These are phyloP conservation scores for Colius striatus DNA, from an alignment of 2,113 vertebrate species.

Conservation along the genomic window DNA sequence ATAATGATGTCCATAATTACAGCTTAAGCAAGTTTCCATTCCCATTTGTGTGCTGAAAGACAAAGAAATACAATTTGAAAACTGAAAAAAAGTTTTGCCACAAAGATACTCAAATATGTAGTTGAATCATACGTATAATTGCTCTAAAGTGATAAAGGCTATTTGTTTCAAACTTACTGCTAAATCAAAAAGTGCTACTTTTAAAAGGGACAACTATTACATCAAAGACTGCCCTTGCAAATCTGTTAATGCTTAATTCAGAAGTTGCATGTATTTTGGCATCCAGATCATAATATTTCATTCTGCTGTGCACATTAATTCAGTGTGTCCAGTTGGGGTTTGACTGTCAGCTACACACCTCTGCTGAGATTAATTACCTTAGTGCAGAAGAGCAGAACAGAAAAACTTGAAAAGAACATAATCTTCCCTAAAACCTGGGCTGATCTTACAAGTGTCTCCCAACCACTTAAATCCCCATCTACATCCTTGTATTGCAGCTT, in stretches of 20 bases:
- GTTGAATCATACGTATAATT: neutral
- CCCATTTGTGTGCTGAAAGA: neutral
- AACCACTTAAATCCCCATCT: neutral
- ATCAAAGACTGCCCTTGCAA: neutral
- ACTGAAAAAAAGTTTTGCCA: neutral
- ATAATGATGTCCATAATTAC: neutral
- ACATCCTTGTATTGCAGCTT: neutral
- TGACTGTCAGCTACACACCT: neutral
- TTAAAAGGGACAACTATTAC: neutral
- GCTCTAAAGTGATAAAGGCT: neutral
- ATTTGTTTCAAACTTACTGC: conserved; percentile 13
- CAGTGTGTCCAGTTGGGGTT: neutral
- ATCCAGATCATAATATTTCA: neutral
- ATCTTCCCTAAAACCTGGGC: neutral
- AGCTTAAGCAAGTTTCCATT: conserved; percentile 3
- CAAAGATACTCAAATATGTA: neutral
- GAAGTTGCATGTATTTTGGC: neutral
- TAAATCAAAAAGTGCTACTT: neutral
- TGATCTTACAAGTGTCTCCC: neutral
- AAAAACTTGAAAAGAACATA: neutral
- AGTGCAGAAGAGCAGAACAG: neutral
- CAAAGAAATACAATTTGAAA: neutral
- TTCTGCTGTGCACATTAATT: neutral
- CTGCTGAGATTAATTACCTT: neutral
- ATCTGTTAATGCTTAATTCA: neutral